Conservation (phyloP, 2,888 invertebrate genomes). For the Eledona agricola region DNA sequence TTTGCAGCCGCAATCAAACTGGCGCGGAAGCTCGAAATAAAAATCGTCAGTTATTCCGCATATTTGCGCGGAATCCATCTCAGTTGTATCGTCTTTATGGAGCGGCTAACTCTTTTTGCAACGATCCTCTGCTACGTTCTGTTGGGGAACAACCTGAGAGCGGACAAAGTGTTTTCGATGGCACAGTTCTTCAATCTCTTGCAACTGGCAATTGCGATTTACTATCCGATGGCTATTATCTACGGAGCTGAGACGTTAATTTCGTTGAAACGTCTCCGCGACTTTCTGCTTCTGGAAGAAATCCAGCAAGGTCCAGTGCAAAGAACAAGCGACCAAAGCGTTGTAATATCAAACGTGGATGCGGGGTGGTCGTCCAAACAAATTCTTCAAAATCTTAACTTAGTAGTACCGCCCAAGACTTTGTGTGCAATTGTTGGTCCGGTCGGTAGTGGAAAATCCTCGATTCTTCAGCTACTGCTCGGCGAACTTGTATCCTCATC, state of each 20-base stretch:
- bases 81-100: slow-evolving; percentile 81
- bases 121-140: slow-evolving; percentile 79
- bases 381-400: slow-evolving; percentile 28
- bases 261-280: slow-evolving; percentile 39
- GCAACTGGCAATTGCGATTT: slow-evolving; percentile 39
- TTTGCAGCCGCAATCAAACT: slow-evolving; percentile 70
- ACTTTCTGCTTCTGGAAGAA: slow-evolving; percentile 41
- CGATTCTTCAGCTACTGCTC: slow-evolving; percentile 73
- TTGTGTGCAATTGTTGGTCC: slow-evolving; percentile 68
- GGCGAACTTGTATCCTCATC: slow-evolving; percentile 71
- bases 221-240: slow-evolving; percentile 38
- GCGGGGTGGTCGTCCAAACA: slow-evolving; percentile 27
- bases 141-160: slow-evolving; percentile 69
- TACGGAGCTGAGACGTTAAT: slow-evolving; percentile 39
- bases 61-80: slow-evolving; percentile 74
- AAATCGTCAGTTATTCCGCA: slow-evolving; percentile 60
- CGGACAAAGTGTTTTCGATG: slow-evolving; percentile 56
- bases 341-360: slow-evolving; percentile 24
- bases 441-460: slow-evolving; percentile 74
- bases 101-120: slow-evolving; percentile 80
- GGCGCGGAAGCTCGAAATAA: slow-evolving; percentile 75
- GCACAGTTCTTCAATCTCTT: slow-evolving; percentile 40
- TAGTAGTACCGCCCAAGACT: slow-evolving; percentile 25
- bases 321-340: background rate
- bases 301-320: slow-evolving; percentile 24